These are phyloP conservation scores for Malurus melanocephalus DNA, from an alignment of 2,113 vertebrate species.

Conservation along the genomic window DNA sequence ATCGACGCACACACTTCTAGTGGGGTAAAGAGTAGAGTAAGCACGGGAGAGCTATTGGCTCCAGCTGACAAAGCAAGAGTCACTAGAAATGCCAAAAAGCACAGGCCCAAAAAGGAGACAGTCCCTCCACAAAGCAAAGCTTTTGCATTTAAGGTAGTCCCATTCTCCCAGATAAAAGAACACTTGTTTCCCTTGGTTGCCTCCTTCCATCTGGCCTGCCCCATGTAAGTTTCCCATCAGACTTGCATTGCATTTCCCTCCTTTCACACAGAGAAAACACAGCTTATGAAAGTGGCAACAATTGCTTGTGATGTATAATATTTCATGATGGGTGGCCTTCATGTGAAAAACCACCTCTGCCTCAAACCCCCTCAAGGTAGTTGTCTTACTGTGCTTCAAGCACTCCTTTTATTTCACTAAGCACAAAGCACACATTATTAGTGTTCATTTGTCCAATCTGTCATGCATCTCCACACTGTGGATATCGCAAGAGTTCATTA, in stretches of 20 bases:
- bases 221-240: slow-evolving; percentile 34
- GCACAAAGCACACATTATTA: neutral
- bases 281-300: neutral
- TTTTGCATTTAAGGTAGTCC: slow-evolving; percentile 14
- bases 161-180: neutral
- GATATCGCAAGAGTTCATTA: neutral
- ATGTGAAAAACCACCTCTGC: neutral
- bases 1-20: neutral
- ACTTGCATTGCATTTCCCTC: neutral
- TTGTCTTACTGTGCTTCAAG: neutral
- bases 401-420: neutral
- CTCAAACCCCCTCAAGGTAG: neutral
- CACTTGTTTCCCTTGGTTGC: slow-evolving; percentile 18
- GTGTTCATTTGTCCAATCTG: neutral
- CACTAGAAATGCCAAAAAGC: neutral
- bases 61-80: neutral
- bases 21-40: neutral
- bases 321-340: neutral
- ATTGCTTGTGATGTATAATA: neutral
- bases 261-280: slow-evolving; percentile 25
- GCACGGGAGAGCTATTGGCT: neutral
- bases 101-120: neutral
- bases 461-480: neutral
- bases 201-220: neutral
- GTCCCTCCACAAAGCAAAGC: neutral